Base-by-base conservation (phyloP, 2,888 invertebrate genomes). In the Cryptus armator region DNA sequence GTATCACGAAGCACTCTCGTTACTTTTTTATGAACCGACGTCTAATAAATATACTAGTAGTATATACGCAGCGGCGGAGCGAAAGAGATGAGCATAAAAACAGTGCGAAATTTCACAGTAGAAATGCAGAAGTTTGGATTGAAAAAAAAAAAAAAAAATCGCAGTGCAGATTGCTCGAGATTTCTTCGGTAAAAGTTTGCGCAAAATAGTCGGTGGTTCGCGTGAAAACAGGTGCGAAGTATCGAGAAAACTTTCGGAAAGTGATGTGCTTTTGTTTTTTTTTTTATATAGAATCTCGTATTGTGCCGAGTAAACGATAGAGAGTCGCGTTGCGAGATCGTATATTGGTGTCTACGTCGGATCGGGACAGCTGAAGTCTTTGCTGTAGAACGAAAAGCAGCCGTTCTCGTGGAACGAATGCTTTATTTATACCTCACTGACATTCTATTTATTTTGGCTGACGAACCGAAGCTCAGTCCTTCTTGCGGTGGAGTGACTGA, bases 391-490 rank as follows among this genome's bases (percentile, higher is more conserved):
- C 71, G 76, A 82, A 85, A 79, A 67, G 67, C 82, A 85, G 66
- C 72, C 82, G 76, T 62, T 85, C 70, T 81, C 68, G 59, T 67
- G 74, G 86, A 90, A 88, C 90, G 90, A 90, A 91, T 90, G 91
- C 90, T 92, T 91, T 92, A 92, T 93, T 92, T 92, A 92, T 92
- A 92, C 89, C 90, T 90, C 90, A 89, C 87, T 91, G 92, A 92
- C 92, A 92, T 92, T 92, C 91, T 92, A 92, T 92, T 92, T 92
- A 92, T 92, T 92, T 92, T 92, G 90, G 92, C 92, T 91, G 91
- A 91, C 91, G 89, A 80, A 67, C 29, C 75, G 48, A 32, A 72
- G 86, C 87, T 87, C 87, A 86, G 86, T 88, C 88, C 86, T 86
- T 87, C 86, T 86, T 59, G 81, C 62, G 85, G 80, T 83, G 87